Percentiles rank a stretch among this genome's conserved stretches.
Evolutionary conservation across 2,797 vertebrate genomes (phyloP).

Genomic region (Sebastes taczanowskii): DNA sequence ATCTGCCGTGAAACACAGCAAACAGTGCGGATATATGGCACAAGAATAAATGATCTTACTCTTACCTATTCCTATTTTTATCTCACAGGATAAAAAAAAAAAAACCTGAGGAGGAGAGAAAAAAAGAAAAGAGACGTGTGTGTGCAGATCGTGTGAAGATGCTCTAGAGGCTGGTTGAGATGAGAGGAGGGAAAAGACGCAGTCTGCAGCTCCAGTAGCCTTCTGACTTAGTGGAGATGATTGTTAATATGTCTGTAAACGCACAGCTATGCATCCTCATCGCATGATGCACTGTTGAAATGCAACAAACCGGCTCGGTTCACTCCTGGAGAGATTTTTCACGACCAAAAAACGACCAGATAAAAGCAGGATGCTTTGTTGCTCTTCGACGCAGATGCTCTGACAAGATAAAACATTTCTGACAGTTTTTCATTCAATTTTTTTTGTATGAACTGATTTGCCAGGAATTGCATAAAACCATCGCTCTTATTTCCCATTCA

Average conservation of each 20-base stretch:
- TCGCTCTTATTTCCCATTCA: constrained; percentile 40
- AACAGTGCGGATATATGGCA: constrained; percentile 77
- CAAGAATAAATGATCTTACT: constrained; percentile 71
- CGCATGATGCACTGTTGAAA: constrained; percentile 28
- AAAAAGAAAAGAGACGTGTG: constrained; percentile 45
- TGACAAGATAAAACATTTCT: constrained; percentile 18
- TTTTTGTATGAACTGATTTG: constrained; percentile 29
- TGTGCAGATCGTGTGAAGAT: constrained; percentile 73
- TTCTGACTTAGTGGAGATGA: constrained; percentile 39
- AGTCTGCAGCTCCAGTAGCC: constrained; percentile 59
- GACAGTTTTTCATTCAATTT: not conserved
- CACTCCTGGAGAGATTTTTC: constrained; percentile 44
- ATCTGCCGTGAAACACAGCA: constrained; percentile 57
- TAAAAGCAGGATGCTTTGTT: constrained; percentile 39
- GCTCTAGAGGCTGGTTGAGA: constrained; percentile 54
- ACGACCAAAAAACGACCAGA: not conserved
- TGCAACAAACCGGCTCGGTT: constrained; percentile 25
- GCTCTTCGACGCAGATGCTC: constrained; percentile 28
- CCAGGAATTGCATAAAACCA: constrained; percentile 52
- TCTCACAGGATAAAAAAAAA: constrained; percentile 26
- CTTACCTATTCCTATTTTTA: constrained; percentile 76
- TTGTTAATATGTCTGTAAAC: constrained; percentile 55
- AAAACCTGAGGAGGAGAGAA: constrained; percentile 24
- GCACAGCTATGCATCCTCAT: constrained; percentile 48
- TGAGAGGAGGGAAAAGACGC: constrained; percentile 61